A percentile compares a stretch with the other conserved stretches of the same genome.
These are phyloP conservation scores for Percopsis transmontana DNA, from an alignment of 2,113 vertebrate species.

Conservation along the genomic window DNA sequence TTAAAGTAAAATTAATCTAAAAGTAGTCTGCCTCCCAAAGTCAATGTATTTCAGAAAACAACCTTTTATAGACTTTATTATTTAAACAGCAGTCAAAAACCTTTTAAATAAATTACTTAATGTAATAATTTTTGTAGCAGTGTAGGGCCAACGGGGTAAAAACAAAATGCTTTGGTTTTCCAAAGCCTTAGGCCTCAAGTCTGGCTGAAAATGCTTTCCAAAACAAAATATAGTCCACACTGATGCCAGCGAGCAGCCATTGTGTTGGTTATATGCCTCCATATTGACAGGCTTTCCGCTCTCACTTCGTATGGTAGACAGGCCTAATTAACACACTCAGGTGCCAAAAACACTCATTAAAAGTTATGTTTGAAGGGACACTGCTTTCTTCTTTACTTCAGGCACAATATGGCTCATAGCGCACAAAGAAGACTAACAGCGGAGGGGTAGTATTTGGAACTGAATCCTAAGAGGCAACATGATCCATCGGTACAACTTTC, in stretches of 20 bases:
- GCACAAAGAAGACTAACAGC: constrained; percentile 48
- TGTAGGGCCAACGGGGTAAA: too few species aligned
- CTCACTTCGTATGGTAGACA: constrained; percentile 29
- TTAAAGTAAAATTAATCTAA: not conserved
- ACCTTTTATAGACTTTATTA: constrained; percentile 18
- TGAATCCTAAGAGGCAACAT: constrained; percentile 51
- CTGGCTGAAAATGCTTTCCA: not conserved
- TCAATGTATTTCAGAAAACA: constrained; percentile 6
- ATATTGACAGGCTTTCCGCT: constrained; percentile 35
- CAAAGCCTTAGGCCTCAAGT: too few species aligned
- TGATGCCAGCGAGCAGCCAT: constrained; percentile 43
- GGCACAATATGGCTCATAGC: too few species aligned
- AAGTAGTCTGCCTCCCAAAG: constrained; percentile 2
- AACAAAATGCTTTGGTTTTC: too few species aligned
- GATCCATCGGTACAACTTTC: constrained; percentile 59
- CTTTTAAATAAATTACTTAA: not conserved
- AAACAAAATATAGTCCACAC: constrained; percentile 28
- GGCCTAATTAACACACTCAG: constrained; percentile 40
- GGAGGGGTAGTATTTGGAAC: constrained; percentile 60
- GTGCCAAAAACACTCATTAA: constrained; percentile 55
- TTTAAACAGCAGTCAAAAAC: constrained; percentile 29
- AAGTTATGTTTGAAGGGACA: constrained; percentile 33
- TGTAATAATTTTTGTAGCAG: too few species aligned
- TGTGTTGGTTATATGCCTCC: constrained; percentile 43
- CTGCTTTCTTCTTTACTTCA: too few species aligned